These are phyloP conservation scores for Burhinus bistriatus DNA, from an alignment of 2,113 vertebrate genomes.

Conservation along the genomic window DNA sequence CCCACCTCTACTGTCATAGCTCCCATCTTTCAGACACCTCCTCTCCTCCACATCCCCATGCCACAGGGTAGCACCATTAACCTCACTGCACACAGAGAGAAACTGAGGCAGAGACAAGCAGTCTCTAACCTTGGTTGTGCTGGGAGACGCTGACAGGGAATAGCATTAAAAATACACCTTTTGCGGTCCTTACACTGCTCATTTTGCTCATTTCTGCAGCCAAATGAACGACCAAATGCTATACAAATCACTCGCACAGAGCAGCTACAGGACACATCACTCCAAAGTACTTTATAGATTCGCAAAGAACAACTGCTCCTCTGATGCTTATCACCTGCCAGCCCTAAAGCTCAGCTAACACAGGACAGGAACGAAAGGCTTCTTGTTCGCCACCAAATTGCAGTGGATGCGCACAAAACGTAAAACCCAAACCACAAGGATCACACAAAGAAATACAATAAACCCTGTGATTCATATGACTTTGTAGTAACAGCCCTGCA, in stretches of 20 bases:
- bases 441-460: not conserved
- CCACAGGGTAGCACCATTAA: not conserved
- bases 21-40: not conserved
- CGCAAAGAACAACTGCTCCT: not conserved
- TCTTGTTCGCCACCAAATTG: not conserved
- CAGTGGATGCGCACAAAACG: accelerated
- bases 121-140: not conserved
- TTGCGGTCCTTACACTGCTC: not conserved
- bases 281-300: not conserved
- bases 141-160: not conserved
- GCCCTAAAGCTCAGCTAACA: not conserved
- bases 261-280: not conserved
- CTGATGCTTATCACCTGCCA: not conserved
- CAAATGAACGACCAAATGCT: not conserved
- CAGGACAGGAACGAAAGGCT: not conserved
- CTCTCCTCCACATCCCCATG: not conserved
- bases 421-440: not conserved
- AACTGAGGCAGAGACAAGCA: not conserved
- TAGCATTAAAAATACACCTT: not conserved
- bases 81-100: not conserved
- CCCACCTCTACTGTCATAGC: not conserved
- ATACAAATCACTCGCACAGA: accelerated
- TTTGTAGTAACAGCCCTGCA: not conserved
- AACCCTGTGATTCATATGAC: accelerated
- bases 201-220: not conserved